Conservation (phyloP, 2,113 vertebrate genomes). For the Psephotus haematonotus region DNA sequence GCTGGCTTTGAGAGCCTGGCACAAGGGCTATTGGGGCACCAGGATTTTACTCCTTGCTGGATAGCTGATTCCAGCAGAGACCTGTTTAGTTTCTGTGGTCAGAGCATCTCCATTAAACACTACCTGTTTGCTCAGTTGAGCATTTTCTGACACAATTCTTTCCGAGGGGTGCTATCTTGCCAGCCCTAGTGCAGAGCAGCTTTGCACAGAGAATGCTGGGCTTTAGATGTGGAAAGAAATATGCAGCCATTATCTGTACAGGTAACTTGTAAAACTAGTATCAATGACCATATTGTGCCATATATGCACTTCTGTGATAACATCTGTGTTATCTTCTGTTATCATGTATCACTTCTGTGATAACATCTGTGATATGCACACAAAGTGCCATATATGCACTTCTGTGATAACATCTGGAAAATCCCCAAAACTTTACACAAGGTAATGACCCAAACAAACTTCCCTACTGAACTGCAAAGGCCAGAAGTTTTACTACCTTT, state of each 20-base stretch:
- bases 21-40: neutral
- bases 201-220: neutral
- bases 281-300: neutral
- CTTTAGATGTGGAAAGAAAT: neutral
- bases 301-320: neutral
- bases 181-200: neutral
- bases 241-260: neutral
- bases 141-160: neutral
- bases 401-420: neutral
- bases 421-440: neutral
- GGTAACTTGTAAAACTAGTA: neutral
- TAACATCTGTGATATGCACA: too few species aligned
- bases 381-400: neutral
- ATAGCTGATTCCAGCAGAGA: neutral
- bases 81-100: neutral
- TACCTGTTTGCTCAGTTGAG: neutral
- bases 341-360: too few species aligned
- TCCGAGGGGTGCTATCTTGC: neutral
- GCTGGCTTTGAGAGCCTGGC: neutral
- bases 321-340: neutral
- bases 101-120: neutral
- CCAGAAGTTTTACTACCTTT: conserved; percentile 4
- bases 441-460: neutral
- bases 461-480: neutral
- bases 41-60: neutral